Percentiles rank a stretch among this genome's conserved stretches.
Evolutionary conservation across 2,113 vertebrate species (phyloP).

Genomic region (Heterotilapia buettikoferi): DNA sequence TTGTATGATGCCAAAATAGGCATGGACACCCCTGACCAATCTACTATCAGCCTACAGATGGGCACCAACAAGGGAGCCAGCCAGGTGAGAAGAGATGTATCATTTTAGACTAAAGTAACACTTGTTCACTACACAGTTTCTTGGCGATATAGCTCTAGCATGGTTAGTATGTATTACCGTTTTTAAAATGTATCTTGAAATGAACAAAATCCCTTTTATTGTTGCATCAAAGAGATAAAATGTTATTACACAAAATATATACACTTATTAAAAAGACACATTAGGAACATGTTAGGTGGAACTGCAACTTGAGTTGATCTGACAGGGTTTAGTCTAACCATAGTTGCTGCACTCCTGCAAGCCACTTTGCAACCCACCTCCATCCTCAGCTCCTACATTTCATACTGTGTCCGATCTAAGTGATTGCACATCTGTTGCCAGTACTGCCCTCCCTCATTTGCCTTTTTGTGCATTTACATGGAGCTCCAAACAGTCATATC

Average conservation of each 20-base stretch:
- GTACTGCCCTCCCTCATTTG: not conserved
- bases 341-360: not conserved
- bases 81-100: constrained; percentile 70
- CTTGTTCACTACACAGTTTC: not conserved
- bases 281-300: not conserved
- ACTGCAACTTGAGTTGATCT: not conserved
- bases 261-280: not conserved
- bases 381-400: not conserved
- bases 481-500: not conserved
- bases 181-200: not conserved
- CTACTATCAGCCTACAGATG: constrained; percentile 94
- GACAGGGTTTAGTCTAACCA: not conserved
- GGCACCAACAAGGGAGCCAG: constrained; percentile 93
- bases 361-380: not conserved
- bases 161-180: not conserved
- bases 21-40: constrained; percentile 86
- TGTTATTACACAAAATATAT: not conserved
- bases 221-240: not conserved
- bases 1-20: constrained; percentile 86
- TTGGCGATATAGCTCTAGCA: not conserved
- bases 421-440: not conserved
- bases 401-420: not conserved
- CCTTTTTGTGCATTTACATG: not conserved
- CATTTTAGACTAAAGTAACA: not conserved
- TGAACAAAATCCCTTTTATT: not conserved